Evolutionary conservation across 1,140 invertebrate genomes (phyloP).

Genomic region (silkworm (Bombyx mori)): DNA sequence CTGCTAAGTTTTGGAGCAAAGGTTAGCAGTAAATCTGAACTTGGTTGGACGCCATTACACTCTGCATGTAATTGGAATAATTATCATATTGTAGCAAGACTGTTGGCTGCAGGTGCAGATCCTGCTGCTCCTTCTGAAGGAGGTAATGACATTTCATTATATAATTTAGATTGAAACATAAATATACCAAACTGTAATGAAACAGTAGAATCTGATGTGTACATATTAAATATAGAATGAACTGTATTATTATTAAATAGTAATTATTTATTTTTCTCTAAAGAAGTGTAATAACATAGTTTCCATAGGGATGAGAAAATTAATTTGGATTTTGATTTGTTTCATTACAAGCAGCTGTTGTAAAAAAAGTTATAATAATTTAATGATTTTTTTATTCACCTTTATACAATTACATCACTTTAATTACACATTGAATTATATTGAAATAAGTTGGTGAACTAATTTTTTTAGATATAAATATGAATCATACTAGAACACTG

Average conservation of each 20-base stretch:
- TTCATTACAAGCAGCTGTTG: too few species aligned
- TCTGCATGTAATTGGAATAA: slow-evolving; percentile 94
- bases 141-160: slow-evolving; percentile 47
- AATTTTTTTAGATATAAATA: too few species aligned
- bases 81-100: slow-evolving; percentile 78
- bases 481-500: too few species aligned
- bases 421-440: too few species aligned
- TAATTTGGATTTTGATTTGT: too few species aligned
- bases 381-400: too few species aligned
- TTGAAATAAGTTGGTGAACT: too few species aligned
- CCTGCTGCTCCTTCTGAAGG: slow-evolving; percentile 90
- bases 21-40: slow-evolving; percentile 81
- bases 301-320: too few species aligned
- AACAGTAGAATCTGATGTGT: too few species aligned
- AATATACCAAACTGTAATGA: too few species aligned
- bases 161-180: not conserved
- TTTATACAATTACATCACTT: too few species aligned
- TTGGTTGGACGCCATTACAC: slow-evolving; percentile 95
- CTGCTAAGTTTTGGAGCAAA: slow-evolving; percentile 83
- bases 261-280: not conserved
- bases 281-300: not conserved
- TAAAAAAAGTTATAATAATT: too few species aligned
- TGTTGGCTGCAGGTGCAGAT: slow-evolving; percentile 90
- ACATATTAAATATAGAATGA: not conserved
- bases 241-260: not conserved